Percentiles rank a stretch among this genome's conserved stretches.
These are phyloP conservation scores for Linurgus olivaceus DNA, from an alignment of 2,797 vertebrate genomes.

Conservation along the genomic window DNA sequence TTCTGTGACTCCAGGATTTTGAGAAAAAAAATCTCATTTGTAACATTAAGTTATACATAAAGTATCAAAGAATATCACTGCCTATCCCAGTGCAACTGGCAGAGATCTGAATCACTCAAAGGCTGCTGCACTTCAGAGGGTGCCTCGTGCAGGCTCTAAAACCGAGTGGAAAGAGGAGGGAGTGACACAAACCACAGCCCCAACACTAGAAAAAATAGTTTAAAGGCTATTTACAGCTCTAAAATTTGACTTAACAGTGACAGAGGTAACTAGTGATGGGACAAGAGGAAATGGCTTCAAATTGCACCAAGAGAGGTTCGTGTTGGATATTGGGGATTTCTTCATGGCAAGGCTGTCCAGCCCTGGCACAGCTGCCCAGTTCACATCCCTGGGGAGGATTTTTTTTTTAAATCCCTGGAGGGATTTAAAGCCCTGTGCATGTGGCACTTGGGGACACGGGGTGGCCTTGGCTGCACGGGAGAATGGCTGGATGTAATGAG, in stretches of 20 bases:
- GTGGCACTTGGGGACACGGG: background rate
- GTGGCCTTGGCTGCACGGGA: background rate
- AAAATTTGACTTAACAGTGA: too few relatives aligned
- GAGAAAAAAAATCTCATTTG: background rate
- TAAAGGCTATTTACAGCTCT: background rate
- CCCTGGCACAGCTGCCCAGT: background rate
- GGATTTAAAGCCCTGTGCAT: background rate
- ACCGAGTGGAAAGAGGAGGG: rapidly evolving
- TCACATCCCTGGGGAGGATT: background rate
- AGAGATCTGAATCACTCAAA: rapidly evolving
- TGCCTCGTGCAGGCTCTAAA: rapidly evolving
- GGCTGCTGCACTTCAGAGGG: background rate
- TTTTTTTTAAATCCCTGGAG: background rate
- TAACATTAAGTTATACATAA: too few relatives aligned
- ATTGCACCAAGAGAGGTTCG: background rate
- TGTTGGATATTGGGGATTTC: rapidly evolving
- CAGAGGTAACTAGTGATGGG: background rate
- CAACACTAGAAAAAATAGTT: rapidly evolving
- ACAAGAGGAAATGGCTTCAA: rapidly evolving
- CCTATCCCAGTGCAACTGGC: rapidly evolving
- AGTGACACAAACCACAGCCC: background rate
- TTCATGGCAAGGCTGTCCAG: background rate
- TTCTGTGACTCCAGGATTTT: rapidly evolving
- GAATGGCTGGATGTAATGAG: rapidly evolving
- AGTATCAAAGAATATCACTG: background rate